Evolutionary conservation across 2,113 vertebrate genomes (phyloP), one percentile per base, ranked within the genome.

Genomic region (Nycticebus coucang): DNA sequence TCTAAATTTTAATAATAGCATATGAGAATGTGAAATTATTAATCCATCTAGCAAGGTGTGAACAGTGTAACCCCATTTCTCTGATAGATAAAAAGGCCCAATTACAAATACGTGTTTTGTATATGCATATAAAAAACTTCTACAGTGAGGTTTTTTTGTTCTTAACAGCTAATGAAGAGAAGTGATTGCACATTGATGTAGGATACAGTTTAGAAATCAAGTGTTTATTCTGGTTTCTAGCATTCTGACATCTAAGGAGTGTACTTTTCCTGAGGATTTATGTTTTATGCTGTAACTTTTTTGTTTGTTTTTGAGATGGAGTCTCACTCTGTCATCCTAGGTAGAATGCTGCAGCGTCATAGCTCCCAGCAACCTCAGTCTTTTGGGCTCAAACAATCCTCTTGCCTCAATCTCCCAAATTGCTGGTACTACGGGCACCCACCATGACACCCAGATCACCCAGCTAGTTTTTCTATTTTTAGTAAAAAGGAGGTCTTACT

Each of bases 1-100:
- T 91, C 14, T 78, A 24, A 35, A 66, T 91, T 97, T 97, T 91
- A 93, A 50, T 68, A 90, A 79, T 50, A 69, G 17, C 33, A 45
- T 77, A 37, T 80, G 69, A 81, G 55, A 91, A 72, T 78, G 60
- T 89, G 50, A 92, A 93, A 57, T 66, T 90, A 33, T 91, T 95
- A 60, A 77, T 64, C 45, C 17, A n/a, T 19, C 24, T 57, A 89
- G n/a, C 45, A 86, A 77, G 26, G 12, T 15, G 15, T 77, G 68
- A 79, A 77, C 35, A 68, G 7, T 85, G 1, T 87, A 68, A 78
- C 57, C 7, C 28, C 53, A 79, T 26, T 68, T 83, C 22, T 94
- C 28, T 45, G 37, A 45, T 37, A 59, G 41, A 77, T 83, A 33
- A 88, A 50, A 92, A 89, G 21, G 21, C 41, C 60, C 77, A 75